Evolutionary conservation across 2,113 vertebrate species (phyloP), one percentile per base, ranked within the genome.

Genomic region (Megaleporinus macrocephalus): DNA sequence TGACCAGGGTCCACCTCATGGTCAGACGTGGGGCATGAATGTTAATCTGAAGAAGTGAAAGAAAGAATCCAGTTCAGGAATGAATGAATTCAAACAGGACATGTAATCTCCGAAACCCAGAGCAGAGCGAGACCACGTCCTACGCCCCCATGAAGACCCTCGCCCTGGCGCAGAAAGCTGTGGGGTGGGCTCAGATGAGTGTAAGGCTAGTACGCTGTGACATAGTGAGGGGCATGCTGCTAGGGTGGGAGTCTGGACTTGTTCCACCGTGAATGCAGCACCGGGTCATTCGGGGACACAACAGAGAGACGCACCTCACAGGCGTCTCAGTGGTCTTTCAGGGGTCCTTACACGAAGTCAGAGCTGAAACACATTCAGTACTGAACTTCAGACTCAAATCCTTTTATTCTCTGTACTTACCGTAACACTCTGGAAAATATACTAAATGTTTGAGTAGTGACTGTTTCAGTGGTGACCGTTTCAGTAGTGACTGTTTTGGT

Each of bases 1-100:
- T 84, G 89, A 96, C 93, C 92, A 93, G 91, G 49, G 88, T 85
- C 89, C 91, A 94, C 91, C 88, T 93, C 95, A 96, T 95, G 90
- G 84, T 89, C 92, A 84, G 85, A 84, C 74, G 86, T 73, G 88
- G 55, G 59, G 76, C 76, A 61, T 29, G 57, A 62, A 41, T 18
- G 22, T 61, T 26, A 13, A 41, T 51, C 27, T 30, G 14, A 26
- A 33, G 49, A 27, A 63, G 51, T 59, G 4, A 16, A 82, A 79
- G 36, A 20, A 73, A 80, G 16, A 73, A 81, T 55, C 47, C 51
- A 59, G 62, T 74, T 63, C 83, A 71, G 1, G n/a, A 86, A 76
- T 55, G 87, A 71, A 88, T 77, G 79, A 44, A 9, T 44, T 4
- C 9, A 44, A 84, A 89, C 89, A 89, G 86, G 89, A 87, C 85